Base-by-base conservation (phyloP, 2,888 invertebrate species). In the Calliscelio sp. region DNA sequence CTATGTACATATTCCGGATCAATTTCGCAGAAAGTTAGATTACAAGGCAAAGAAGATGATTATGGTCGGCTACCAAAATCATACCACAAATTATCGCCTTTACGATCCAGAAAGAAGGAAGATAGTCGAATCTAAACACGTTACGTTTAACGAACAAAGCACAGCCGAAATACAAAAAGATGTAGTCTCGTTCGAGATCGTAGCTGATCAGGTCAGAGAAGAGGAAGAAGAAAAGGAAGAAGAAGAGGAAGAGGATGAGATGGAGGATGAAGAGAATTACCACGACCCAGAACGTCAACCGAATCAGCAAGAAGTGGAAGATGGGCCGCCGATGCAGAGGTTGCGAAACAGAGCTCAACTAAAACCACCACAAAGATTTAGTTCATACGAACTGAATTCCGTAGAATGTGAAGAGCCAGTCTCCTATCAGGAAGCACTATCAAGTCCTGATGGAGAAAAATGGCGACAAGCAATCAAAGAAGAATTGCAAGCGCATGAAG, bases 51-150 rank as follows among this genome's bases (percentile, higher is more conserved):
- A 81, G 38, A 87, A 87, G 35, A 41, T 85, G 44, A 41, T 86
- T 4, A 28, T 89, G 20, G 83, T 87, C 2, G 87, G 87, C 0
- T 87, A 88, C 38, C 75, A 81, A 10, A 68, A 16, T 1, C 63
- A 85, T 3, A 79, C 79, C 0, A 14, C 65, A 10, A 85, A 82
- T 25, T 85, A 87, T 49, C 59, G 81, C 14, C 18, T 86, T 4
- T 85, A 49, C 16, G 85, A 86, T 63, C 71, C 81, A 18, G 63
- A 14, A 11, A 83, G 22, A 35, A 74, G 51, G 22, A 81, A 71
- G 38, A 70, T 85, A 0, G 22, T 78, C 10, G 81, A 83, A 28
- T 79, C 83, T 10, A 63, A 63, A 16, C 75, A 81, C 24, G 86
- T 86, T 8, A 74, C 41, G 7, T 86, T 86, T 35, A 66, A 85